Evolutionary conservation across 1,140 invertebrate genomes (phyloP), one percentile per base, ranked within the genome.

Genomic region (Luehdorfia chinensis): DNA sequence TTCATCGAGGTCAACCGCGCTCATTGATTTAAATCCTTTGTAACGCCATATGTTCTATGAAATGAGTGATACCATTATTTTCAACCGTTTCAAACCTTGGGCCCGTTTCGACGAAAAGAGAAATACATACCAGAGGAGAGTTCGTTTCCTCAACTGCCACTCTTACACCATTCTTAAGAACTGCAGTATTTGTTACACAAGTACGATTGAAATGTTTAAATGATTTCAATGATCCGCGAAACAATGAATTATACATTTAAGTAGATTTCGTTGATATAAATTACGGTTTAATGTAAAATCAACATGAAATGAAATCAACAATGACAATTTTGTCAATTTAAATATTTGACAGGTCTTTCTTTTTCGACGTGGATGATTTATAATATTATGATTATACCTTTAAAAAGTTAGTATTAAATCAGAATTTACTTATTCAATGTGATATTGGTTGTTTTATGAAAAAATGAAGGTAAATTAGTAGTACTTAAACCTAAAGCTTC

Each of bases 41-140:
- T 92, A 95, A 3, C n/a, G 91, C 91, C 92, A 95, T 93, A 64
- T 94, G 94, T 69, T 95, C 94, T 14, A 95, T 79, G 59, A 94
- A 94, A 76, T 95, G 93, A 4, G 92, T 92, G 6, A 92, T 90
- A 25, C 94, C 94, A 83, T 95, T 94, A 66, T 91, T 94, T 25
- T 77, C 72, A 14, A 87, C 87, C 39, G 76, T 92, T 79, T 95
- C 94, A 75, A 90, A 94, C 30, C 93, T 73, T 36, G 92, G 90
- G 8, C 94, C 94, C 15, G 92, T 92, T 88, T 94, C 91, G 57
- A 94, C 91, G 88, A 92, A 94, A 2, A 95, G 66, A 14, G 93
- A 92, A 52, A 94, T 90, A 7, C 92, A 94, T 25, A 90, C 54
- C 6, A 79, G n/a, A 1, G 70, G 61, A 0, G 57, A 59, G 7